Conservation (phyloP, 2,797 vertebrate genomes). For the Eulemur coronatus region DNA sequence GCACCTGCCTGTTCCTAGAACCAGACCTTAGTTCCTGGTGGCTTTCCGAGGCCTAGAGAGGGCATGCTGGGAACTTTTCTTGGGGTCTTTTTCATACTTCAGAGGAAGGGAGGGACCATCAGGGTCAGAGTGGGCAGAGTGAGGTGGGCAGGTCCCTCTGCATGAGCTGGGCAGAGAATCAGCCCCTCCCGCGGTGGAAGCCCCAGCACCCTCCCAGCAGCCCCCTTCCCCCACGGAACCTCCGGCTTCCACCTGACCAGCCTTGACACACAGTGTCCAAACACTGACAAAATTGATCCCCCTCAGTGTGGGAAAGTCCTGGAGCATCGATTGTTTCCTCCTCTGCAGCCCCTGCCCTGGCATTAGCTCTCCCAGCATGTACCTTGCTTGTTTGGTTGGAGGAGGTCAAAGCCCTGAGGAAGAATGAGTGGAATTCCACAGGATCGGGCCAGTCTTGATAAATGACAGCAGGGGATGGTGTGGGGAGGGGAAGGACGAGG, state of each 20-base stretch:
- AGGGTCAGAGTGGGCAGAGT: fast-evolving
- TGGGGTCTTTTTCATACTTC: background rate
- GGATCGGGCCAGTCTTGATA: slow-evolving; percentile 71
- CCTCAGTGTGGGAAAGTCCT: slow-evolving; percentile 74
- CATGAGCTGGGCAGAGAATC: background rate
- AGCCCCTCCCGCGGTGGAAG: background rate
- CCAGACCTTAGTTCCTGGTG: background rate
- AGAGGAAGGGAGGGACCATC: background rate
- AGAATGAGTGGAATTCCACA: slow-evolving; percentile 84
- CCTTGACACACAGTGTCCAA: slow-evolving; percentile 73
- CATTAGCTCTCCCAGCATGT: slow-evolving; percentile 48
- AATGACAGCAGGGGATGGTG: slow-evolving; percentile 59
- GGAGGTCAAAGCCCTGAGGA: slow-evolving; percentile 78
- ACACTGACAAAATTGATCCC: slow-evolving; percentile 54
- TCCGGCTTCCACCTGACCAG: slow-evolving; percentile 65
- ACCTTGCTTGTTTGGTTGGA: slow-evolving; percentile 75
- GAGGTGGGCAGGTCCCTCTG: background rate
- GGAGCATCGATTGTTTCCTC: slow-evolving; percentile 63
- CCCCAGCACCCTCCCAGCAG: fast-evolving
- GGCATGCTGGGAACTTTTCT: background rate
- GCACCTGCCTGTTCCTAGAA: background rate
- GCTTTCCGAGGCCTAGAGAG: background rate
- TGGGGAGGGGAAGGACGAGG: slow-evolving; percentile 20
- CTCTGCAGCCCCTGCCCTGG: slow-evolving; percentile 22
- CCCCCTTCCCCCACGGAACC: slow-evolving; percentile 20